A percentile compares a stretch with the other conserved stretches of the same genome.
Conservation (phyloP, 2,888 invertebrate species). For the Biston stratarius region DNA sequence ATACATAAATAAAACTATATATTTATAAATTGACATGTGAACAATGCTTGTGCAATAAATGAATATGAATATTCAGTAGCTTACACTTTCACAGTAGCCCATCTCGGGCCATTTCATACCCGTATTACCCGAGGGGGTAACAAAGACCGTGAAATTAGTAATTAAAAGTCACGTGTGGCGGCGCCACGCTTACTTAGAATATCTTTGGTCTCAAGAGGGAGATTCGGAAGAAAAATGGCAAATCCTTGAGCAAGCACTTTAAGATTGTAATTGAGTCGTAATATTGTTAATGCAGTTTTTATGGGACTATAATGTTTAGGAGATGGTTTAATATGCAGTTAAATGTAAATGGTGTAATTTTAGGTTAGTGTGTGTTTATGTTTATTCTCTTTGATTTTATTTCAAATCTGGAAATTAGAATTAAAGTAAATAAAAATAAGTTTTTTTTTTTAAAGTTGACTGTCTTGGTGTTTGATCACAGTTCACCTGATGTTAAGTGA, state of each 20-base stretch:
- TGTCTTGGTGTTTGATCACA: too few relatives aligned
- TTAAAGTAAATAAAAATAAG: too few relatives aligned
- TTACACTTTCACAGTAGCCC: slow-evolving; percentile 41
- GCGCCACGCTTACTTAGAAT: slow-evolving; percentile 56
- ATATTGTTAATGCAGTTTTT: slow-evolving; percentile 29
- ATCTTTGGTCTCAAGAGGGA: slow-evolving; percentile 52
- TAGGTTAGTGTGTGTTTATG: background rate
- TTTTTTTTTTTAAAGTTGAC: too few relatives aligned
- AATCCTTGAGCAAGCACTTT: slow-evolving; percentile 17
- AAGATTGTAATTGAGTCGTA: slow-evolving; percentile 28
- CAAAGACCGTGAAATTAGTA: slow-evolving; percentile 81
- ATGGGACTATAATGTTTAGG: slow-evolving; percentile 18
- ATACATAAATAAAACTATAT: too few relatives aligned
- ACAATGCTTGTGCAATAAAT: background rate
- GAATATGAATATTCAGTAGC: background rate
- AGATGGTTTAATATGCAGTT: slow-evolving; percentile 19
- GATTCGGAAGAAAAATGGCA: slow-evolving; percentile 41
- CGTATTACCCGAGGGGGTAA: slow-evolving; percentile 63
- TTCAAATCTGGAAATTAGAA: too few relatives aligned
- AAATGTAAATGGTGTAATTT: slow-evolving; percentile 11
- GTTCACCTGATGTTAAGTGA: too few relatives aligned
- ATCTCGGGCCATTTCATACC: slow-evolving; percentile 59
- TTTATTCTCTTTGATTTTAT: background rate
- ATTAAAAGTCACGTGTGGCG: slow-evolving; percentile 77
- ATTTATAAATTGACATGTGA: too few relatives aligned